Evolutionary conservation across 2,113 vertebrate species (phyloP), one percentile per base, ranked within the genome.

Genomic region (Felis chaus): DNA sequence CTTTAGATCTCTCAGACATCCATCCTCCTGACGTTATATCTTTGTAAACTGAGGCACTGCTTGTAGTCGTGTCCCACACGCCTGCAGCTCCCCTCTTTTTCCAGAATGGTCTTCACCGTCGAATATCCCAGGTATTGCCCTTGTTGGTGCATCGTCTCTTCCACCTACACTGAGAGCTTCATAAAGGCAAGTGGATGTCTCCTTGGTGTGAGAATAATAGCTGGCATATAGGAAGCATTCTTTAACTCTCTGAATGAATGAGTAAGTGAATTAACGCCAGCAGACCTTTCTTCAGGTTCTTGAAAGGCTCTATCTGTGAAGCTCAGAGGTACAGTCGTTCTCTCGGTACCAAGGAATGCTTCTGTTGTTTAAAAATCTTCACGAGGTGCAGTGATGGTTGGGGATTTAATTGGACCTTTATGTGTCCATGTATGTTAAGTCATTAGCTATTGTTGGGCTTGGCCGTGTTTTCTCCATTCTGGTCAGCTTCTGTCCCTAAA

Each of bases 1-100:
- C 90, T 94, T 83, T 50, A 3, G 3, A 25, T 88, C 65, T 57
- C 90, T 95, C 74, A 90, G 53, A 96, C 57, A 91, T 89, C 84
- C 66, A 23, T 97, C 84, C 12, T 91, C 31, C 88, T 71, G 82
- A 50, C 39, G 23, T 63, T 63, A 14, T 78, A 89, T n/a, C 57
- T 71, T 69, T 95, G 76, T 94, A 74, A 73, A 78, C 0, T 48
- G 91, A 97, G 95, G 92, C 94, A 94, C 81, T 92, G 25, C 96
- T 97, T 66, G 5, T 8, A 23, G 8, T 19, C 5, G 19, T 14
- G 25, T 25, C 63, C 41, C 13, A 23, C 61, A 14, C 21, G 14
- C 41, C 21, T 12, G 1, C 33, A 31, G 9, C 13, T 36, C 29
- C 5, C 36, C n/a, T 66, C 25, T 8, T 97, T 74, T 16, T 86